Percentiles rank a stretch among this genome's conserved stretches.
Conservation (phyloP, 2,113 vertebrate species). For the Morone saxatilis region DNA sequence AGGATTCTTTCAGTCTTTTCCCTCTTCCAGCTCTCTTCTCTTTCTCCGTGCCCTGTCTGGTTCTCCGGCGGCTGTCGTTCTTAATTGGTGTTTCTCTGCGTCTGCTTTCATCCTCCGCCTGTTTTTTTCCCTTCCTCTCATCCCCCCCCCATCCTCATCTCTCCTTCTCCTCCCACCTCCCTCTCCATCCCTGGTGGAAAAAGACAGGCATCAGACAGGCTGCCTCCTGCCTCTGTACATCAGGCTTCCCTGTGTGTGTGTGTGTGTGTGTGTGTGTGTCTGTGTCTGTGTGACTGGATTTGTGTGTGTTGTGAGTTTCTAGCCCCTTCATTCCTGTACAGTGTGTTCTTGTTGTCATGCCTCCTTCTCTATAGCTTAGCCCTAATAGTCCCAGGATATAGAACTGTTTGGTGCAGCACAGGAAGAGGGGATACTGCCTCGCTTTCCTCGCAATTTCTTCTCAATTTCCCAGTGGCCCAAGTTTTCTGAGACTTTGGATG, state of each 20-base stretch:
- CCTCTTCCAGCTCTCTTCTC: constrained; percentile 46
- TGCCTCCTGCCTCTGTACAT: constrained; percentile 48
- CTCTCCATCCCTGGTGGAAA: constrained; percentile 58
- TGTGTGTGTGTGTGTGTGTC: too few species aligned
- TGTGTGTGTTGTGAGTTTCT: constrained; percentile 44
- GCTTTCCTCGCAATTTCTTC: constrained; percentile 24
- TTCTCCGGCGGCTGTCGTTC: constrained; percentile 73
- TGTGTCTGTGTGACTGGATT: constrained; percentile 24
- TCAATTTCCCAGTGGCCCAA: not conserved
- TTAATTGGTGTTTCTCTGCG: constrained; percentile 76
- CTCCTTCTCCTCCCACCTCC: constrained; percentile 37
- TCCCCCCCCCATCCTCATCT: constrained; percentile 11
- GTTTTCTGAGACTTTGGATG: constrained; percentile 13
- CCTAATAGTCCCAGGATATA: constrained; percentile 30
- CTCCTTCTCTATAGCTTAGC: constrained; percentile 24
- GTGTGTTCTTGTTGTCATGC: constrained; percentile 48
- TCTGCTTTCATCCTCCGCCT: constrained; percentile 73
- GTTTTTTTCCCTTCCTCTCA: constrained; percentile 5
- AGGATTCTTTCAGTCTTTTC: constrained; percentile 47
- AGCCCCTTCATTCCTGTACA: constrained; percentile 51
- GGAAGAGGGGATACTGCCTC: constrained; percentile 17
- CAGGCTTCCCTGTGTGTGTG: constrained; percentile 35
- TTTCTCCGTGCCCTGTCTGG: constrained; percentile 58
- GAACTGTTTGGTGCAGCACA: constrained; percentile 14
- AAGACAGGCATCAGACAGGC: constrained; percentile 71